These are phyloP conservation scores for Brachionus koreanus DNA, from an alignment of 1,140 invertebrate genomes.

Conservation along the genomic window DNA sequence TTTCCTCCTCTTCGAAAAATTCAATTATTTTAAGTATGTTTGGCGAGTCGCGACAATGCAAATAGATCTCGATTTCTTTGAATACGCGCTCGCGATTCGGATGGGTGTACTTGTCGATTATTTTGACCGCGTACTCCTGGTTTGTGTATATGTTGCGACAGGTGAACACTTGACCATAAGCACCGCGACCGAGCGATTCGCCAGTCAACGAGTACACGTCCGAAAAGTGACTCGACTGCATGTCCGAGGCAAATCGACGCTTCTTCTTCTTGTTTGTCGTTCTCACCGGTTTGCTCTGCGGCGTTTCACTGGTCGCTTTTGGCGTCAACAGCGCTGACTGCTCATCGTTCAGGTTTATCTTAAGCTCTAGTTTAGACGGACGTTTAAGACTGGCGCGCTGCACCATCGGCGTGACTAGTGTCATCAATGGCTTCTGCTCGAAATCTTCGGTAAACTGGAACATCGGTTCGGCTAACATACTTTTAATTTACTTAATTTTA, in stretches of 20 bases:
- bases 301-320: background rate
- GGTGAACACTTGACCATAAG: conserved; percentile 29
- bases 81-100: conserved; percentile 65
- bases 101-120: conserved; percentile 42
- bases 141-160: conserved; percentile 27
- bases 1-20: conserved; percentile 90
- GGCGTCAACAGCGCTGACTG: background rate
- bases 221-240: conserved; percentile 33
- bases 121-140: conserved; percentile 42
- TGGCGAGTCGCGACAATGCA: conserved; percentile 89
- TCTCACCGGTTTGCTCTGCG: background rate
- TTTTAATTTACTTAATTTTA: background rate
- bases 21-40: conserved; percentile 95
- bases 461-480: conserved; percentile 43
- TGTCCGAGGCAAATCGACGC: conserved; percentile 34
- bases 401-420: background rate
- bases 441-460: conserved; percentile 43
- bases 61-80: conserved; percentile 96
- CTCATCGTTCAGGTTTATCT: conserved; percentile 11
- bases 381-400: background rate
- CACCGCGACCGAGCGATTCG: conserved; percentile 30
- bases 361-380: conserved; percentile 35
- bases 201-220: conserved; percentile 32
- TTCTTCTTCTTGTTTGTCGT: conserved; percentile 23
- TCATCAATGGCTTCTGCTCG: background rate